phyloP scores from a whole-genome alignment of 2,113 vertebrate species.

The Sorex fumeus region DNA sequence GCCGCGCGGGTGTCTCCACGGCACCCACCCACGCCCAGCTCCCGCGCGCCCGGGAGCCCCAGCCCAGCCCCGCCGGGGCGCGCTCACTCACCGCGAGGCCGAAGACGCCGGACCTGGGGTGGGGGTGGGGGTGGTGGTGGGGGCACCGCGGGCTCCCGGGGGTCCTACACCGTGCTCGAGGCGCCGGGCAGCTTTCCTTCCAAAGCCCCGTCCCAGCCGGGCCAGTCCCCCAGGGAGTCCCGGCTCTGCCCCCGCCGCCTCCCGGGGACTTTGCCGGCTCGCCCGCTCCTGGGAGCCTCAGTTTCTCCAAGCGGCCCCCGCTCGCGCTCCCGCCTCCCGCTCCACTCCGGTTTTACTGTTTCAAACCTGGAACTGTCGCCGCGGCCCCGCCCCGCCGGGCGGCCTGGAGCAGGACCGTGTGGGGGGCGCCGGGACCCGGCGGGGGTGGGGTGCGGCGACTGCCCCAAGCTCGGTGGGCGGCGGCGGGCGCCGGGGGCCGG shows the following conservation, averaged over 20 bases:
- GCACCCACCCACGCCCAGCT: no score
- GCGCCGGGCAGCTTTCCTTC: constrained; percentile 4
- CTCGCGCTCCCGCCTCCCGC: background rate
- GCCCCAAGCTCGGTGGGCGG: background rate
- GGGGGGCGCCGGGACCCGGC: background rate
- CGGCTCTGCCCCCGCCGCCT: background rate
- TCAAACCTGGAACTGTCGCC: constrained; percentile 56
- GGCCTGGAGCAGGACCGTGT: no score
- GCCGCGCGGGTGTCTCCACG: no score
- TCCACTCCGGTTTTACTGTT: constrained; percentile 12
- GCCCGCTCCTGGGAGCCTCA: background rate
- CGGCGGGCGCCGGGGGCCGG: constrained; percentile 9
- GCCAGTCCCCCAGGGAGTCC: background rate
- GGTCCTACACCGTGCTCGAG: background rate
- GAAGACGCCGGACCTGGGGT: background rate
- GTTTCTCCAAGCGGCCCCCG: constrained; percentile 33
- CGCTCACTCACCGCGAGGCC: background rate
- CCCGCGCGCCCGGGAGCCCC: no score
- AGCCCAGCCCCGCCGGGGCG: constrained; percentile 23
- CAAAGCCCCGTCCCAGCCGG: constrained; percentile 11
- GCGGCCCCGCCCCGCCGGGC: background rate
- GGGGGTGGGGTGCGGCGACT: background rate
- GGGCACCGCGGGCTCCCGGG: constrained; percentile 19
- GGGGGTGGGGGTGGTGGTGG: no score
- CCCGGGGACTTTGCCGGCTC: background rate